These are phyloP conservation scores for Epinotia ramella DNA, from an alignment of 2,888 invertebrate species.

Conservation along the genomic window DNA sequence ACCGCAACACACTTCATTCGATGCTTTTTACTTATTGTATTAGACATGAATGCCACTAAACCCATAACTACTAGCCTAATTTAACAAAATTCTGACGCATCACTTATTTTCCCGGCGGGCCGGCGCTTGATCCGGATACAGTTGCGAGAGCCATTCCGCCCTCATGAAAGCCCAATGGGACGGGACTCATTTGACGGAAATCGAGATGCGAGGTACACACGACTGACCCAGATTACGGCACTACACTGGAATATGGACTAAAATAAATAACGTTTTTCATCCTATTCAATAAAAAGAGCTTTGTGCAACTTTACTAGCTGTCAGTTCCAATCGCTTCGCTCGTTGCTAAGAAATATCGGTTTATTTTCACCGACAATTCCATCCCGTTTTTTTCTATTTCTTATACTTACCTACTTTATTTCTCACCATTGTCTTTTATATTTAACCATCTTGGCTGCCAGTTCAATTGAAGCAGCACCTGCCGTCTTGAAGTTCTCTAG, in stretches of 20 bases:
- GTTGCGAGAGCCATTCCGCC: slow-evolving; percentile 56
- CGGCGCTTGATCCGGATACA: slow-evolving; percentile 55
- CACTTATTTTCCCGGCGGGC: slow-evolving; percentile 47
- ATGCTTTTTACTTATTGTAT: too few species aligned
- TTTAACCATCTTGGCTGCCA: slow-evolving; percentile 21
- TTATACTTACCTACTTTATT: slow-evolving; percentile 17
- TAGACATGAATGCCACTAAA: too few species aligned
- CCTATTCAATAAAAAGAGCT: slow-evolving; percentile 8
- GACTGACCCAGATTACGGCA: slow-evolving; percentile 61
- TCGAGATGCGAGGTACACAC: slow-evolving; percentile 59
- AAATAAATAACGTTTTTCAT: slow-evolving; percentile 29
- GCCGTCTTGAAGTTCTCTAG: slow-evolving; percentile 22
- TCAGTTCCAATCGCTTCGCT: slow-evolving; percentile 8
- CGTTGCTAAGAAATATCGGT: slow-evolving; percentile 10
- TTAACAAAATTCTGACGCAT: slow-evolving; percentile 25
- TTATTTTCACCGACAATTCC: slow-evolving; percentile 22
- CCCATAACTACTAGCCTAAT: too few species aligned
- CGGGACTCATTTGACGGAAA: slow-evolving; percentile 70
- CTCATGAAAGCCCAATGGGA: slow-evolving; percentile 63
- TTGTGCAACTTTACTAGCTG: slow-evolving; percentile 1
- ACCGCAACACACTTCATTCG: too few species aligned
- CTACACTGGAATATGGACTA: slow-evolving; percentile 44
- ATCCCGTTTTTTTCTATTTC: slow-evolving; percentile 26
- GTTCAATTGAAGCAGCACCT: slow-evolving; percentile 39
- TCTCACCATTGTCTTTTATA: slow-evolving; percentile 36